A percentile compares a stretch with the other conserved stretches of the same genome.
Conservation (phyloP, 2,797 vertebrate genomes). For the Clarias pachynema region DNA sequence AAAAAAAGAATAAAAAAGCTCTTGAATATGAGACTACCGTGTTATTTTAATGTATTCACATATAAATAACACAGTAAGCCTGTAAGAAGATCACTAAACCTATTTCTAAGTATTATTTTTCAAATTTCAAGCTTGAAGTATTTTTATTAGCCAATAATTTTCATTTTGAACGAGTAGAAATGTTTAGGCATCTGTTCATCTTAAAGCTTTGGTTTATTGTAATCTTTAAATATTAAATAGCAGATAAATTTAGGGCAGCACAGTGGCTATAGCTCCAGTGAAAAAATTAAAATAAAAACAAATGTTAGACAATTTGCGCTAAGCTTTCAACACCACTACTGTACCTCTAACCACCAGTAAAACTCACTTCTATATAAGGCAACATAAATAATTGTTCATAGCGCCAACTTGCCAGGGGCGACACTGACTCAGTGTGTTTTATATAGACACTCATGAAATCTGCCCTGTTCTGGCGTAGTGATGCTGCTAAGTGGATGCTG, state of each 20-base stretch:
- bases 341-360: neutral
- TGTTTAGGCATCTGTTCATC: neutral
- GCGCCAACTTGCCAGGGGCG: neutral
- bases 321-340: neutral
- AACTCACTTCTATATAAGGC: neutral
- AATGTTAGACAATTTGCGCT: neutral
- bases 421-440: neutral
- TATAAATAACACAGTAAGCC: neutral
- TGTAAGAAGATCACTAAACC: neutral
- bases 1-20: too few relatives aligned
- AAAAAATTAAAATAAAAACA: neutral
- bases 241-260: neutral
- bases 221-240: neutral
- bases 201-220: neutral
- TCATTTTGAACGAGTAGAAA: neutral
- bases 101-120: too few relatives aligned
- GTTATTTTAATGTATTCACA: neutral
- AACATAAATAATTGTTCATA: neutral
- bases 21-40: neutral
- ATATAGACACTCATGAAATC: constrained; percentile 12
- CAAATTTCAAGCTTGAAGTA: neutral
- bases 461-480: neutral
- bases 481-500: constrained; percentile 17
- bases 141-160: too few relatives aligned
- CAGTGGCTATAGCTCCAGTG: neutral